Conservation (phyloP, 1,140 invertebrate species). For the Akabosia matsudoensis region DNA sequence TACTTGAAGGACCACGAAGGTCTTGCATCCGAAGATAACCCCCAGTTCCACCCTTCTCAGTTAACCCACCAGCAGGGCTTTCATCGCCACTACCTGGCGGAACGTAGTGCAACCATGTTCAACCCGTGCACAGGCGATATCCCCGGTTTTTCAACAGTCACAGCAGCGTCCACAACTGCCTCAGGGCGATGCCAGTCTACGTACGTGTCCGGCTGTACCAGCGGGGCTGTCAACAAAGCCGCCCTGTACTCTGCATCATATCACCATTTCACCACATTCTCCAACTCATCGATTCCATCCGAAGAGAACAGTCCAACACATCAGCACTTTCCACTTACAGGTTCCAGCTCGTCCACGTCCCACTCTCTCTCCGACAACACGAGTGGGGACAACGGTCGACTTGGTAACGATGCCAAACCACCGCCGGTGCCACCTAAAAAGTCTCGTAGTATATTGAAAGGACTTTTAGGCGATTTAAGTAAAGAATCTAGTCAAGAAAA, state of each 20-base stretch:
- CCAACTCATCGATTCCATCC: conserved; percentile 7
- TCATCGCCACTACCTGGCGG: conserved; percentile 14
- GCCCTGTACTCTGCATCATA: conserved; percentile 26
- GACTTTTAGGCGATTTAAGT: conserved; percentile 39
- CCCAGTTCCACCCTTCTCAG: not conserved
- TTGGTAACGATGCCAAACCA: not conserved
- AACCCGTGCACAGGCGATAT: conserved; percentile 31
- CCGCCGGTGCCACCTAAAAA: conserved; percentile 76
- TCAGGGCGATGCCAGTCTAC: not conserved
- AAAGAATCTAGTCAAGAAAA: conserved; percentile 47
- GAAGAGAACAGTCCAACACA: conserved; percentile 26
- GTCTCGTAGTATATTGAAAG: conserved; percentile 51
- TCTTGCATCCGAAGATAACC: conserved; percentile 19
- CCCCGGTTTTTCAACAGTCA: conserved; percentile 6
- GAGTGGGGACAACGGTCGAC: not conserved
- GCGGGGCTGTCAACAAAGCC: conserved; percentile 16
- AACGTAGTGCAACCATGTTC: conserved; percentile 32
- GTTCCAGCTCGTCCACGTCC: conserved; percentile 3
- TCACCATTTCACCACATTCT: conserved; percentile 39
- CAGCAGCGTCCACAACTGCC: not conserved
- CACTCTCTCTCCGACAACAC: not conserved
- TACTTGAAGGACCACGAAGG: conserved; percentile 2
- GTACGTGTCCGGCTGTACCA: too few relatives aligned
- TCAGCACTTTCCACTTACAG: conserved; percentile 1
- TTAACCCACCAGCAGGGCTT: conserved; percentile 1